Evolutionary conservation across 2,797 vertebrate genomes (phyloP), one percentile per base, ranked within the genome.

Genomic region (Enteromius trimaculatus): DNA sequence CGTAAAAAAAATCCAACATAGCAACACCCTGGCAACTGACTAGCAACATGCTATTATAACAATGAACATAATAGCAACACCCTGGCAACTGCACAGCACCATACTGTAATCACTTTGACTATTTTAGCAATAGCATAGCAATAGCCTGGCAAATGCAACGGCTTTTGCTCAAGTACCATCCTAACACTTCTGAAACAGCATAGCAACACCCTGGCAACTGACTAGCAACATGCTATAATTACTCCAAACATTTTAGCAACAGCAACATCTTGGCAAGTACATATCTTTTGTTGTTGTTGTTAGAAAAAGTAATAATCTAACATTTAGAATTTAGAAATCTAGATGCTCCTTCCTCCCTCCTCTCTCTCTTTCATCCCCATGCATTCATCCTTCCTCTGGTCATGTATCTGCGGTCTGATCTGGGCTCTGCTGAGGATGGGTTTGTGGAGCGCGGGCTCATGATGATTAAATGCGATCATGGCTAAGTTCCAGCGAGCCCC

Each of bases 141-240:
- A 92, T 90, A 89, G 84, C 44, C 88, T 23, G 77, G 64, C 77
- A 79, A 86, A 87, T 83, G 86, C 2, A 55, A 21, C n/a, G 53
- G n/a, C n/a, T 13, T 13, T 26, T 13, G n/a, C 11, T 60, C 4
- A 60, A 60, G 58, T 23, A 58, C n/a, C 21, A 9, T 53, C 17
- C 19, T 53, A 21, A 21, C 51, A 53, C 2, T 8, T 19, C 51
- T 2, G 4, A 49, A 89, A 83, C 89, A 82, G 87, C 79, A 88
- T 91, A 93, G 92, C 94, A 92, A 93, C 92, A 94, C 92, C 93
- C 93, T 92, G 91, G 86, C 88, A 85, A 87, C 89, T 29, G 13
- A 14, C 39, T 69, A 16, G 37, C 21, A 44, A 7, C 11, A 2
- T 23, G 10, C 66, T 69, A 7, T 11, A 37, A 13, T 5, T 5